Evolutionary conservation across 2,797 vertebrate species (phyloP).

Genomic region (Octomys mimax): DNA sequence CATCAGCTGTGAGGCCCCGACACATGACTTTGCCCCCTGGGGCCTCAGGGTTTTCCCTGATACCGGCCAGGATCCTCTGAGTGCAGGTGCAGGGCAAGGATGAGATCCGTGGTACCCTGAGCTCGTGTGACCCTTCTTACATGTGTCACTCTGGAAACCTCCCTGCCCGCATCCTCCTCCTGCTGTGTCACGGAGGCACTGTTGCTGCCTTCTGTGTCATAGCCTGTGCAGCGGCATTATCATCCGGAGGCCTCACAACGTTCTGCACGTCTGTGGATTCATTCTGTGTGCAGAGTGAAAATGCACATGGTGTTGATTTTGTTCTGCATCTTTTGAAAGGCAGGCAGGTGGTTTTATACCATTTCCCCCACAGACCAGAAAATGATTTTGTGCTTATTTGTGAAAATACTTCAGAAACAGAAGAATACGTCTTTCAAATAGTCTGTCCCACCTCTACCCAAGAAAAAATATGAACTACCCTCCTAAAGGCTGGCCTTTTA

Average conservation of each 20-base stretch:
- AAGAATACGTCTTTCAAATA: background rate
- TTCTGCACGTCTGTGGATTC: background rate
- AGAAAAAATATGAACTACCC: conserved; percentile 25
- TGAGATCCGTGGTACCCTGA: rapidly evolving
- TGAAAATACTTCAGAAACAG: conserved; percentile 41
- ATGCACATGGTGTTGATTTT: background rate
- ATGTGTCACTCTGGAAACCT: rapidly evolving
- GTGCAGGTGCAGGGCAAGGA: background rate
- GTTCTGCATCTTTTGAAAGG: conserved; percentile 44
- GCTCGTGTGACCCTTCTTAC: background rate
- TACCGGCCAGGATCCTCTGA: background rate
- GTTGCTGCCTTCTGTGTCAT: background rate
- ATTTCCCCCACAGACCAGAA: background rate
- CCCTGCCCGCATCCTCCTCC: rapidly evolving
- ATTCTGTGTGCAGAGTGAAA: background rate
- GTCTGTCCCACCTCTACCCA: background rate
- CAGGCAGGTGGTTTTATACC: conserved; percentile 44
- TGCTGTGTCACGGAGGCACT: background rate
- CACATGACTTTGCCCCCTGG: background rate
- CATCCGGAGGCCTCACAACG: background rate
- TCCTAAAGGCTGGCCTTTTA: conserved; percentile 59
- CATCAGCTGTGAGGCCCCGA: background rate
- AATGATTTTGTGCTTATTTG: conserved; percentile 45
- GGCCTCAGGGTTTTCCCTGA: background rate
- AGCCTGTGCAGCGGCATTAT: rapidly evolving